Evolutionary conservation across 2,113 vertebrate genomes (phyloP), one percentile per base, ranked within the genome.

Genomic region (Pogona vitticeps): DNA sequence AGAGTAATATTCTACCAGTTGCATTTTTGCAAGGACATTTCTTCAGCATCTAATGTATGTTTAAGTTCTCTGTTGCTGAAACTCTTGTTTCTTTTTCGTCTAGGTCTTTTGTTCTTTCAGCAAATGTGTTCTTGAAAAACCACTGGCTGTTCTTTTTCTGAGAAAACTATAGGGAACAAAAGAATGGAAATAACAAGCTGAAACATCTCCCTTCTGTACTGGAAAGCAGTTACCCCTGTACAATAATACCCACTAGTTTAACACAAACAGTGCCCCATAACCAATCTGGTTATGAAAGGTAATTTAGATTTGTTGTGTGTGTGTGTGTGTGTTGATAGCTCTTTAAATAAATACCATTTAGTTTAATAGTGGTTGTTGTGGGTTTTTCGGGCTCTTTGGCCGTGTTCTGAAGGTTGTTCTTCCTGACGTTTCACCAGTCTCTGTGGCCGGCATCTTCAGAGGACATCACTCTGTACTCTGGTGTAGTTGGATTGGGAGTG

Each of bases 121-220:
- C 31, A 77, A 77, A 68, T 83, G 52, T 46, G 68, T 77, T 87
- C 63, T 67, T 83, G 9, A 70, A 83, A 71, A 88, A 84, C 38
- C 75, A 36, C 84, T 72, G 63, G n/a, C 40, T 31, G 76, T 46
- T 76, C 14, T 3, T 12, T 46, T 33, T 15, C 67, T 56, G 79
- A 42, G 46, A 84, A 72, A 65, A 72, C 52, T 8, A 23, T 70
- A 72, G 21, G 67, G 38, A 61, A n/a, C 31, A 84, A 72, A 61
- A 80, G 63, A 65, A 73, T 80, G 31, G 28, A n/a, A 72, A 70
- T n/a, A 71, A 18, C 18, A 71, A 42, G 65, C 40, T 14, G 10
- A 71, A 79, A 63, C n/a, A 2, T 85, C 17, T 65, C 79, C 38
- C n/a, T 81, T 46, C 65, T 46, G 42, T 40, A 36, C 36, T 72